Evolutionary conservation across 2,888 invertebrate species (phyloP).

Genomic region (Drosophila diplacantha): DNA sequence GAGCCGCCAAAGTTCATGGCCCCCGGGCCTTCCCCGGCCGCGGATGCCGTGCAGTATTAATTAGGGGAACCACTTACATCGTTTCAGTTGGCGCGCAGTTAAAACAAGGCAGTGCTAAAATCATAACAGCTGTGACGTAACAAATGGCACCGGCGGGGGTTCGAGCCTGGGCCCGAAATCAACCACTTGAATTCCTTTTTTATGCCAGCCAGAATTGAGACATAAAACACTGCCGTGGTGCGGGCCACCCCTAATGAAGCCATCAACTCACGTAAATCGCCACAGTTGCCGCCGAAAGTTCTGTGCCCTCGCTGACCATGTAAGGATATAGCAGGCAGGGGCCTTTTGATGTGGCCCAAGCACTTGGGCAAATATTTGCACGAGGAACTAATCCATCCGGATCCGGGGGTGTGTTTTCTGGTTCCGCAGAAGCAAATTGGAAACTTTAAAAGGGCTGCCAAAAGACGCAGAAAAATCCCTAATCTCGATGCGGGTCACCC

Average conservation of each 20-base stretch:
- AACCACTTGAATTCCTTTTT: slow-evolving; percentile 63
- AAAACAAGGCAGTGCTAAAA: slow-evolving; percentile 44
- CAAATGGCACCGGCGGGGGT: slow-evolving; percentile 59
- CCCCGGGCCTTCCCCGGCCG: slow-evolving; percentile 26
- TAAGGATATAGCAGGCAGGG: slow-evolving; percentile 38
- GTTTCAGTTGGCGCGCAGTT: slow-evolving; percentile 32
- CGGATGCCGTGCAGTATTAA: slow-evolving; percentile 49
- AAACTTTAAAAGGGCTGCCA: slow-evolving; percentile 45
- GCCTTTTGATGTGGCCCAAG: slow-evolving; percentile 52
- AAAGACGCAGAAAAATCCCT: slow-evolving; percentile 43
- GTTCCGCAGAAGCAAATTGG: slow-evolving; percentile 15
- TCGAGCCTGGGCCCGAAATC: slow-evolving; percentile 33
- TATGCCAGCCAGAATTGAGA: slow-evolving; percentile 57
- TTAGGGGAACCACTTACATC: slow-evolving; percentile 56
- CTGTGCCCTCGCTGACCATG: slow-evolving; percentile 50
- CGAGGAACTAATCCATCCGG: slow-evolving; percentile 23
- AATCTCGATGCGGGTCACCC: slow-evolving; percentile 59
- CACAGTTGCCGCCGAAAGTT: slow-evolving; percentile 51
- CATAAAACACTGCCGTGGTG: slow-evolving; percentile 54
- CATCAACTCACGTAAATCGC: slow-evolving; percentile 56
- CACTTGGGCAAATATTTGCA: slow-evolving; percentile 64
- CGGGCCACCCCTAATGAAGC: slow-evolving; percentile 59
- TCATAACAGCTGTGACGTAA: slow-evolving; percentile 67
- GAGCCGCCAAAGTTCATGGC: slow-evolving; percentile 44
- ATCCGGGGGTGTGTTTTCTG: slow-evolving; percentile 13